A percentile compares a stretch with the other conserved stretches of the same genome.
Evolutionary conservation across 2,113 vertebrate genomes (phyloP).

Genomic region (Pithys albifrons): DNA sequence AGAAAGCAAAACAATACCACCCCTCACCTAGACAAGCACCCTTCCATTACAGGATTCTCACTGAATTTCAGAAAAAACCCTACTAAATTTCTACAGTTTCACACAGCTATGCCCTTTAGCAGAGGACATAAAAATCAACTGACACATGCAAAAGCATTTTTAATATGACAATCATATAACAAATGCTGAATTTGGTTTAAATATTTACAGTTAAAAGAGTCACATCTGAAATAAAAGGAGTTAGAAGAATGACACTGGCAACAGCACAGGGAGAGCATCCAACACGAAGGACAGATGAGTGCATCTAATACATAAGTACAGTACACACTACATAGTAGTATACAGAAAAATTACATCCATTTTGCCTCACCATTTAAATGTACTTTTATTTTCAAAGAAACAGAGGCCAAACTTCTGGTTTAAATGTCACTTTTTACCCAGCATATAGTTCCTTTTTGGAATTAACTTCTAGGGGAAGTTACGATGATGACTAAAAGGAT

Average conservation of each 20-base stretch:
- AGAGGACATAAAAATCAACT: neutral
- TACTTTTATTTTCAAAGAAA: neutral
- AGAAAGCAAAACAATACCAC: slow-evolving; percentile 50
- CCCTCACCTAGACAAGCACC: slow-evolving; percentile 7
- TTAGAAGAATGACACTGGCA: slow-evolving; percentile 50
- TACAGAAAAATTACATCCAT: neutral
- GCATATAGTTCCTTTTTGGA: neutral
- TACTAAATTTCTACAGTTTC: neutral
- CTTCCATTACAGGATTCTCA: neutral
- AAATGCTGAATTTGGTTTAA: neutral
- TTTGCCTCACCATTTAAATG: neutral
- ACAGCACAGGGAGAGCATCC: neutral
- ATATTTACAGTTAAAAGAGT: neutral
- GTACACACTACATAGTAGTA: neutral
- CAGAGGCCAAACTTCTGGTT: neutral
- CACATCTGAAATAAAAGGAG: slow-evolving; percentile 39
- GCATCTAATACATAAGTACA: neutral
- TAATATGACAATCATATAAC: neutral
- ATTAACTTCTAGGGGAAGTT: neutral
- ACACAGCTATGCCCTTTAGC: neutral
- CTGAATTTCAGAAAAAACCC: neutral
- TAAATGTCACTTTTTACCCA: neutral
- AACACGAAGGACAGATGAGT: slow-evolving; percentile 29
- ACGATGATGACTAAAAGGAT: neutral
- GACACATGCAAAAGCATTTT: slow-evolving; percentile 20